Base-by-base conservation (phyloP, 2,888 invertebrate genomes). In the Epirrhoe alternata region DNA sequence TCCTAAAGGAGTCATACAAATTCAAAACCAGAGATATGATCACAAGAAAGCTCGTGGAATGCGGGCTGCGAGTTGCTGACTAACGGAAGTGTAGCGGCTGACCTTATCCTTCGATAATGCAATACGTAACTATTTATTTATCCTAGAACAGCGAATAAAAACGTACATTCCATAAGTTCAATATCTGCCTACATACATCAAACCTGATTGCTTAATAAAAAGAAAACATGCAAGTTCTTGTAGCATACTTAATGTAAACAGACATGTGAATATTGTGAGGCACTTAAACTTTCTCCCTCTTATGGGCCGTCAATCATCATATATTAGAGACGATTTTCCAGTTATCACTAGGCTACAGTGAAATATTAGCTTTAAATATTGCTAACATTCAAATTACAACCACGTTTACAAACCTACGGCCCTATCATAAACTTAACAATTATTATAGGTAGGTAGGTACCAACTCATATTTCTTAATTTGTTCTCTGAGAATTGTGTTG, bases 221-320 rank as follows among this genome's bases (percentile, higher is more conserved):
- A 78, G 77, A 80, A 83, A 82, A 82, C 77, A 74, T 71, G 77
- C 76, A 76, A 78, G 79, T 76, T 73, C 71, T 75, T 77, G 77
- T 77, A 81, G 77, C 77, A 82, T 79, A 77, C 80, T 81, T 81
- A 83, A 83, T 87, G 84, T 86, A 86, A 87, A 87, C 81, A 86
- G 83, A 82, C 84, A 83, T 83, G 83, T 88, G 84, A 85, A 86
- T 85, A 87, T 85, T 85, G 82, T 81, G 81, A 85, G 79, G 85
- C 84, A 87, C 85, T 86, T 81, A 75, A 85, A 89, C 92, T 92
- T 92, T 92, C 92, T 89, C 90, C 84, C 38, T 71, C 72, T 83
- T 89, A 89, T 88, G 87, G 86, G 85, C 86, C 85, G 88, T 89
- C 89, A 90, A 89, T 90, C 89, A 89, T 86, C 83, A 84, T 84